Evolutionary conservation across 1,140 invertebrate genomes (phyloP).

Genomic region (Mactra quadrangularis): DNA sequence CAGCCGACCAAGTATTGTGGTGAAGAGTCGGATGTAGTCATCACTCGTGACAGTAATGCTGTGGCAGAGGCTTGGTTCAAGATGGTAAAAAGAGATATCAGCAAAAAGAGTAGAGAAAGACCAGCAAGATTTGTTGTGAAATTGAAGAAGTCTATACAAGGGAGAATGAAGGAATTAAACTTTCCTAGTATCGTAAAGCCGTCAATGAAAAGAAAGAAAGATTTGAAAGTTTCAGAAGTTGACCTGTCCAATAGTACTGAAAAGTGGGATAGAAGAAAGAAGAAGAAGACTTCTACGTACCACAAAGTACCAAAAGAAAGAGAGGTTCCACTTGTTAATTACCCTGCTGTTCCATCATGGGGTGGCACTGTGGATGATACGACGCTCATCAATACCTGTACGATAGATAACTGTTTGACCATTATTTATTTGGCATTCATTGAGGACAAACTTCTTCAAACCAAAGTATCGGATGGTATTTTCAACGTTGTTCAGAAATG

Average conservation of each 20-base stretch:
- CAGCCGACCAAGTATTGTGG: background rate
- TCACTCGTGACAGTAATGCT: background rate
- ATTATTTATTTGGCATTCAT: background rate
- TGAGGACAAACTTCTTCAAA: background rate
- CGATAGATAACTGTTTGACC: background rate
- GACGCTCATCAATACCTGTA: background rate
- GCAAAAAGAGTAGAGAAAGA: background rate
- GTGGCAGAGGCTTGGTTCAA: background rate
- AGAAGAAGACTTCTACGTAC: background rate
- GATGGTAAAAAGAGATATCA: background rate
- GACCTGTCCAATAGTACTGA: background rate
- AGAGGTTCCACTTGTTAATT: background rate
- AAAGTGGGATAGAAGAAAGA: background rate
- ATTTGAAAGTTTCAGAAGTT: background rate
- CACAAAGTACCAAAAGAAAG: background rate
- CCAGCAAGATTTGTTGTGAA: background rate
- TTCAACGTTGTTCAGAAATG: background rate
- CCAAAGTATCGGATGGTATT: background rate
- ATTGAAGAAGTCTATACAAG: background rate
- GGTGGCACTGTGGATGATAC: background rate
- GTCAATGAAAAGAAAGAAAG: background rate
- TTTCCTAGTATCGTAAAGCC: background rate
- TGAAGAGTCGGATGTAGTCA: background rate
- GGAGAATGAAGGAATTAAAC: background rate
- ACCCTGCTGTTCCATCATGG: background rate